Evolutionary conservation across 2,888 invertebrate genomes (phyloP), one percentile per base, ranked within the genome.

Genomic region (Phymatocera aterrima): DNA sequence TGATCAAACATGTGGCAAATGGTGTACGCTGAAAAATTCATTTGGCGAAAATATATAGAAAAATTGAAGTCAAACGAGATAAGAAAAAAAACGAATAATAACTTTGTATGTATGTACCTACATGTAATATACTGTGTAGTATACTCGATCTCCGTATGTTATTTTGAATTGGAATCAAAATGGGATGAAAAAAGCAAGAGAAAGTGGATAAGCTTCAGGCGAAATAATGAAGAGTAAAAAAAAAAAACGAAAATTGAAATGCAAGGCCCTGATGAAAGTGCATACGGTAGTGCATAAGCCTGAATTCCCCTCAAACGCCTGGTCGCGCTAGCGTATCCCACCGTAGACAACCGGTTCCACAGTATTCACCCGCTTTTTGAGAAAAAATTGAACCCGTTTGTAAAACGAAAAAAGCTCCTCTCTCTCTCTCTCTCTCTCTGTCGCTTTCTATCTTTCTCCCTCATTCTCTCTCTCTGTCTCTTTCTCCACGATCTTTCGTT

Each of bases 301-400:
- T 57, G 78, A 80, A 81, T 83, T 82, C 82, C 82, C 83, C 83
- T 79, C 77, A 82, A 82, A 82, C 81, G 79, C 77, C 72, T 48
- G 24, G 51, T n/a, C 79, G 48, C 77, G 60, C 80, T 78, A 79
- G 81, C 79, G 78, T 80, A 57, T 57, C 74, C 75, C 82, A 84
- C 82, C 83, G 82, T 84, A 85, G 85, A 85, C 84, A 88, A 88
- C 88, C 88, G 88, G 88, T 88, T 86, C 86, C 86, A 86, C 87
- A 84, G 85, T 86, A 86, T 88, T 89, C 88, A 87, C 88, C 87
- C 89, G 89, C 88, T 88, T 90, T 90, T 90, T 88, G 86, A 89
- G 87, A 90, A 90, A 90, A 90, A 90, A 89, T 90, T 90, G 90
- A 90, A 90, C 90, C 90, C 90, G 90, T 90, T 90, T 90, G 88